A percentile compares a stretch with the other conserved stretches of the same genome.
phyloP scores from a whole-genome alignment of 2,113 vertebrate genomes.

The Carollia perspicillata region DNA sequence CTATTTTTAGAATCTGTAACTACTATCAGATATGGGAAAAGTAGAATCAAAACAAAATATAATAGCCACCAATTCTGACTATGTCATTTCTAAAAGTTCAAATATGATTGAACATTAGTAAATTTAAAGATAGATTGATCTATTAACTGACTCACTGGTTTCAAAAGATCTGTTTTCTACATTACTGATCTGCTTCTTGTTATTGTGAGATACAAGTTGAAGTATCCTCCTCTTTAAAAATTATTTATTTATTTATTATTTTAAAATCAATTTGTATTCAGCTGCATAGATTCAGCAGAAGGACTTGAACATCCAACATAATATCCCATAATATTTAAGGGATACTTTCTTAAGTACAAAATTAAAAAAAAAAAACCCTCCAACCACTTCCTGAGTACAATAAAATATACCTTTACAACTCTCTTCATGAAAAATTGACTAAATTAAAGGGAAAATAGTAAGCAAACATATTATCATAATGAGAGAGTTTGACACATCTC shows the following conservation, averaged over 20 bases:
- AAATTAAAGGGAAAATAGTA: neutral
- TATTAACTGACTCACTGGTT: neutral
- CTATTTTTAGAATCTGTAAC: neutral
- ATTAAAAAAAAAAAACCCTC: neutral
- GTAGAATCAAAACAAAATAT: neutral
- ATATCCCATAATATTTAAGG: neutral
- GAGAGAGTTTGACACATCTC: neutral
- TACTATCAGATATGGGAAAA: neutral
- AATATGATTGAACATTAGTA: neutral
- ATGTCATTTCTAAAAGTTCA: neutral
- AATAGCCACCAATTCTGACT: neutral
- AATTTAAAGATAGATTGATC: neutral
- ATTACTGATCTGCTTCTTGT: neutral
- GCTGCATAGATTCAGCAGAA: conserved; percentile 36
- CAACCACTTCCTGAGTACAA: too few relatives aligned
- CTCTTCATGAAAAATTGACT: neutral
- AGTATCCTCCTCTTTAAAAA: neutral
- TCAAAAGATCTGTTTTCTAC: neutral
- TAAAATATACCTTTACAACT: neutral
- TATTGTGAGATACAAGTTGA: neutral
- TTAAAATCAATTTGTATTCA: conserved; percentile 36
- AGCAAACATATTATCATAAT: neutral
- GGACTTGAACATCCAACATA: conserved; percentile 1
- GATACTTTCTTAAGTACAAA: neutral
- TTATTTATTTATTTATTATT: neutral